Percentiles rank a stretch among this genome's conserved stretches.
These are phyloP conservation scores for Noctua comes DNA, from an alignment of 2,888 invertebrate genomes.

Conservation along the genomic window DNA sequence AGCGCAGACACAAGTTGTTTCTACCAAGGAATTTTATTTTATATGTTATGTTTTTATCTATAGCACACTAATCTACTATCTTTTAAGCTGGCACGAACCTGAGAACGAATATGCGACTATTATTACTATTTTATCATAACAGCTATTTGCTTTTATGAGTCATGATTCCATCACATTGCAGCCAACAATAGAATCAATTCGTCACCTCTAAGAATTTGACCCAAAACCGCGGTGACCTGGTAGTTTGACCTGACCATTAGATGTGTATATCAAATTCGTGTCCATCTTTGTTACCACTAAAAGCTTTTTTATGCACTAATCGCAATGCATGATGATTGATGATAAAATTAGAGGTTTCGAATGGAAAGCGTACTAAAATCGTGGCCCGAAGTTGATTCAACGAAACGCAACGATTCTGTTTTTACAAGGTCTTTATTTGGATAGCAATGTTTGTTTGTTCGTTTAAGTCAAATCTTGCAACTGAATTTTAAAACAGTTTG, in stretches of 20 bases:
- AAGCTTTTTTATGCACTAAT: conserved; percentile 57
- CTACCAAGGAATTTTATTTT: too few species aligned
- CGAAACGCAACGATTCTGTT: neutral
- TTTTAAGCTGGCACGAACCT: too few species aligned
- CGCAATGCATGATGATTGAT: conserved; percentile 50
- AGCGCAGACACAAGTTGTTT: neutral
- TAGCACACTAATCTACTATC: too few species aligned
- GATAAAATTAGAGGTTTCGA: conserved; percentile 8
- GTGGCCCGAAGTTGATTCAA: neutral
- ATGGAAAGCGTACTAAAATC: neutral
- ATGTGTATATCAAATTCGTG: conserved; percentile 29
- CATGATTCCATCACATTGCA: neutral
- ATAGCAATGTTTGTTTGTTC: neutral
- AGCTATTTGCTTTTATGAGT: neutral
- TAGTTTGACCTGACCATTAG: conserved; percentile 12
- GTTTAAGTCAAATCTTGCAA: too few species aligned
- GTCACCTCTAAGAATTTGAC: conserved; percentile 14
- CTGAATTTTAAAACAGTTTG: too few species aligned
- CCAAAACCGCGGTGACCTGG: conserved; percentile 25
- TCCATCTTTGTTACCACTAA: conserved; percentile 53
- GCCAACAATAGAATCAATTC: conserved; percentile 29
- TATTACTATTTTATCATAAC: neutral
- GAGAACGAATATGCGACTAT: too few species aligned
- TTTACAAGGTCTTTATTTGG: neutral
- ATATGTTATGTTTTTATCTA: too few species aligned